Evolutionary conservation across 1,140 invertebrate genomes (phyloP), one percentile per base, ranked within the genome.

Genomic region (Maniola jurtina): DNA sequence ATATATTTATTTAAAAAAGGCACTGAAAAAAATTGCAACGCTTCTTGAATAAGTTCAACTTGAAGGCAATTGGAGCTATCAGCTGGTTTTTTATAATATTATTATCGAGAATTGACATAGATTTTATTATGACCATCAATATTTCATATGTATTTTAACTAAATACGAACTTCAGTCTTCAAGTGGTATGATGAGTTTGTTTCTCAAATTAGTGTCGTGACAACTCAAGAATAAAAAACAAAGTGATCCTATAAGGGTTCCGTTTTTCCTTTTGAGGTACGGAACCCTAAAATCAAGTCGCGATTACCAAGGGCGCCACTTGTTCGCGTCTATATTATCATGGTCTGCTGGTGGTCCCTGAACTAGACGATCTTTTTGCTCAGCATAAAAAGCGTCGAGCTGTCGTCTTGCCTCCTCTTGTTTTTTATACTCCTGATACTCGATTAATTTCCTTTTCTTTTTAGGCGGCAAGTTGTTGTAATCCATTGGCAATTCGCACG

Each of bases 361-460:
- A 36, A 35, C 33, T 34, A 59, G 69, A 25, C 60, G 68, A 35
- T 77, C 79, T 77, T 86, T 87, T 84, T 87, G 83, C 68, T 80
- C 77, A 9, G 77, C 81, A 68, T 81, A 86, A 83, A 88, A 88
- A 87, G 80, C 84, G 50, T 86, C 83, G 55, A 83, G 79, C 61
- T 80, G 80, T 34, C 83, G 83, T 68, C 80, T 84, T 47, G 85
- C 84, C 75, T 86, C 88, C 70, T 90, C 88, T 73, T 87, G 85
- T 79, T 89, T 89, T 87, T 87, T 90, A 71, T 86, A 85, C 74
- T 90, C 86, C 71, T 90, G 88, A 77, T 89, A 90, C 81, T 90
- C 88, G 73, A 90, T 87, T 64, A 90, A 74, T 79, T 90, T 90
- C 73, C 88, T 87, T 77, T 90, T 90, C 86, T 90, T 90, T 85